Conservation (phyloP, 1,140 invertebrate genomes). For the Coelopa frigida region DNA sequence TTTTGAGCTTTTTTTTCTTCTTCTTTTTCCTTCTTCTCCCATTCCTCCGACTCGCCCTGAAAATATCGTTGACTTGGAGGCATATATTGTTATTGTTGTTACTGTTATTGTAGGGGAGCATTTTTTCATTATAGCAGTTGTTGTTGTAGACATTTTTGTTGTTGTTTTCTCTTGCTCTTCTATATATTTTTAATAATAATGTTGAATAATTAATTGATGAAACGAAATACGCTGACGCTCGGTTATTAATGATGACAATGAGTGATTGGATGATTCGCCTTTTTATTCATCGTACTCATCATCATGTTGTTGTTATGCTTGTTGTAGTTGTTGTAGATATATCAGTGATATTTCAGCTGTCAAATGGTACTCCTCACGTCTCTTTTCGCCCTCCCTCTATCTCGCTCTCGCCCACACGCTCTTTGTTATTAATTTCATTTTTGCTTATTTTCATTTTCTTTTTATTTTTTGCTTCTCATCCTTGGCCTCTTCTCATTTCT, state of each 20-base stretch:
- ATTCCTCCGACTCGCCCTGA: too few relatives aligned
- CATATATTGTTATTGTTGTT: too few relatives aligned
- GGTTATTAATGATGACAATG: constrained; percentile 12
- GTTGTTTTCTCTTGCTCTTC: background rate
- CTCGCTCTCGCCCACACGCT: background rate
- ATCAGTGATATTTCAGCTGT: too few relatives aligned
- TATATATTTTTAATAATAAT: constrained; percentile 4
- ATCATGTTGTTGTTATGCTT: constrained; percentile 3
- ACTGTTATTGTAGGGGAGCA: too few relatives aligned
- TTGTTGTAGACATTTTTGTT: constrained; percentile 4
- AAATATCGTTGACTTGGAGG: too few relatives aligned
- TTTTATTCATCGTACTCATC: background rate
- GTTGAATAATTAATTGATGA: constrained; percentile 41
- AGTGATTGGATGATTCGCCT: constrained; percentile 5
- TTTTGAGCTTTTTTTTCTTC: too few relatives aligned
- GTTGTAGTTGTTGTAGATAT: too few relatives aligned
- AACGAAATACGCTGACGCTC: constrained; percentile 18
- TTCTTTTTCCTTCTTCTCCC: too few relatives aligned
- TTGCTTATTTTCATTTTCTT: background rate
- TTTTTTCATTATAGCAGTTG: too few relatives aligned
- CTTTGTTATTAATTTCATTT: too few relatives aligned
- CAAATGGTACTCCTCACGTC: background rate
- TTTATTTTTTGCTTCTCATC: too few relatives aligned
- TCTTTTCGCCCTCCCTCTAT: background rate
- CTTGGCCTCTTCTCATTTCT: too few relatives aligned